These are phyloP conservation scores for Callitettix versicolor DNA, from an alignment of 1,140 invertebrate genomes.

Conservation along the genomic window DNA sequence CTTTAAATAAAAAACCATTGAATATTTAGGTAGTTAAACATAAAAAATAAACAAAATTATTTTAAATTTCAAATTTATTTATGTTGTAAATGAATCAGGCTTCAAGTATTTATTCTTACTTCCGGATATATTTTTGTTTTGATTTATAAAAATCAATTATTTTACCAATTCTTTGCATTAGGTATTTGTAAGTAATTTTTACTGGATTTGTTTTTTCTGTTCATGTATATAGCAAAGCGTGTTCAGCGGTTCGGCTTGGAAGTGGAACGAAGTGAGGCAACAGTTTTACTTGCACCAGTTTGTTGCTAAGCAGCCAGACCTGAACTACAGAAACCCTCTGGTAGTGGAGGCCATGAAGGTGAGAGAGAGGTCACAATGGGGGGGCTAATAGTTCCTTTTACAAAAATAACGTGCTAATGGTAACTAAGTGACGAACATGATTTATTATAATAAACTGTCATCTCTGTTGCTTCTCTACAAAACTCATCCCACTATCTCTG, in stretches of 20 bases:
- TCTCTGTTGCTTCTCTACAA: no score
- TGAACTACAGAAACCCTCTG: slow-evolving; percentile 49
- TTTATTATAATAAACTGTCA: no score
- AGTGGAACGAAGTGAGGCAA: slow-evolving; percentile 43
- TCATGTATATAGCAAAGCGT: slow-evolving; percentile 38
- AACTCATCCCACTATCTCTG: no score
- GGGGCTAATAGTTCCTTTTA: neutral
- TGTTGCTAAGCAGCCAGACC: slow-evolving; percentile 53
- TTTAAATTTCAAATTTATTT: neutral
- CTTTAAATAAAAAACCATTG: neutral
- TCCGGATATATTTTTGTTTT: neutral
- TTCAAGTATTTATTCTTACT: neutral
- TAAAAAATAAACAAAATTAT: no score
- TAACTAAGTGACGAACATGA: no score
- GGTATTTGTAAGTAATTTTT: neutral
- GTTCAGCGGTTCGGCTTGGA: slow-evolving; percentile 60
- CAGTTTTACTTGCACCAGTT: slow-evolving; percentile 72
- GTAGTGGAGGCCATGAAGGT: slow-evolving; percentile 50
- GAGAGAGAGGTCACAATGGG: no score
- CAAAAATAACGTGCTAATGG: neutral
- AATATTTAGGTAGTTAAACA: neutral
- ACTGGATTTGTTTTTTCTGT: neutral
- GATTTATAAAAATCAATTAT: neutral
- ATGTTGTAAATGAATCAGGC: neutral
- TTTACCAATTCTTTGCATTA: neutral